These are phyloP conservation scores for Tachycineta bicolor DNA, from an alignment of 2,113 vertebrate genomes.

Conservation along the genomic window DNA sequence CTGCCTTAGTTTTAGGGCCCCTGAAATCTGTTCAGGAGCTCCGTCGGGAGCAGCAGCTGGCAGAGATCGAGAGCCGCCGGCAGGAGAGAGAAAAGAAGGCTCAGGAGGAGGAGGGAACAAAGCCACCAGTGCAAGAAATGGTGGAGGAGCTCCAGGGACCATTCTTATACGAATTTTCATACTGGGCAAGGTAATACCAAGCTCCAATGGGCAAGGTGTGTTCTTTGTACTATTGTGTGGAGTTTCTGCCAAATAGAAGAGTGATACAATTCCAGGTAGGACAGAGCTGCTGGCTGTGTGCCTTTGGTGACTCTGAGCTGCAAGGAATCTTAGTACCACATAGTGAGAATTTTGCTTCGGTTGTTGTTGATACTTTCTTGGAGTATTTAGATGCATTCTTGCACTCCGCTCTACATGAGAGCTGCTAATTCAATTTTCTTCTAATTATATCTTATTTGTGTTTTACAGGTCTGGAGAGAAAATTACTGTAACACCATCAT, in stretches of 20 bases:
- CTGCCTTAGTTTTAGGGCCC: constrained; percentile 93
- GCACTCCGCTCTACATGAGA: not conserved
- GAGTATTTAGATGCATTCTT: not conserved
- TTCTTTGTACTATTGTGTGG: not conserved
- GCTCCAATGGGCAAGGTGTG: not conserved
- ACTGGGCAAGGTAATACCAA: constrained; percentile 89
- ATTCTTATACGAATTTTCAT: constrained; percentile 94
- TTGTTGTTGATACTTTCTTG: not conserved
- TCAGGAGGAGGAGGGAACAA: constrained; percentile 76
- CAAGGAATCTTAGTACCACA: not conserved
- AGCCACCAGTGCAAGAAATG: constrained; percentile 86
- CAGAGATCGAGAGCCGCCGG: constrained; percentile 86
- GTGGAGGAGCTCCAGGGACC: constrained; percentile 90
- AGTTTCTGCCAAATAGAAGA: not conserved
- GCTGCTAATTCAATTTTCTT: not conserved
- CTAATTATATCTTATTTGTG: not conserved
- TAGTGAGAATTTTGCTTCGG: not conserved
- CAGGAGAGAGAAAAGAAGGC: constrained; percentile 87
- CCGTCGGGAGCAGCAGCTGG: constrained; percentile 90
- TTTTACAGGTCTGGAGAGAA: constrained; percentile 90
- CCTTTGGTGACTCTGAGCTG: not conserved
- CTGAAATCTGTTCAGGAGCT: constrained; percentile 89
- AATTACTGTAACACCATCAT: constrained; percentile 93
- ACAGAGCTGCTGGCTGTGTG: not conserved
- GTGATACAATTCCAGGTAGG: not conserved